Evolutionary conservation across 2,113 vertebrate species (phyloP), one percentile per base, ranked within the genome.

Genomic region (Riparia riparia): DNA sequence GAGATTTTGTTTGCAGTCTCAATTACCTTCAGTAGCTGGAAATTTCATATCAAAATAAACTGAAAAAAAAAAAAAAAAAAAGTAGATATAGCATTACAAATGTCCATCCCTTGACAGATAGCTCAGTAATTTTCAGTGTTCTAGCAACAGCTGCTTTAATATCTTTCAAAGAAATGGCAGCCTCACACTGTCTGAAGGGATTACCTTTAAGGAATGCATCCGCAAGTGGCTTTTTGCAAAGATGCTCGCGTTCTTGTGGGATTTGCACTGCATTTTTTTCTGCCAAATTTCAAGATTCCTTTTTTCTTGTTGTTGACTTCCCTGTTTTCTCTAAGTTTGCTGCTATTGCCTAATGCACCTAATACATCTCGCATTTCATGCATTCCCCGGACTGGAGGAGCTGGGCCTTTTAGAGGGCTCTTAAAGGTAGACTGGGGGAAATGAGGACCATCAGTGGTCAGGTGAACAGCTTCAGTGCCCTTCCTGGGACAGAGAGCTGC

Each of bases 1-100:
- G 82, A 90, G 85, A 90, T 96, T 93, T 80, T 93, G 93, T 93
- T 96, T 96, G 88, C 88, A 89, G 88, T 86, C 90, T 92, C 95
- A 90, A 90, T 96, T 95, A 86, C 85, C 60, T 83, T 65, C 88
- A 57, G 71, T n/a, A 90, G 85, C 74, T 86, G 39, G 76, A 68
- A 92, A 95, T 70, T 51, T 51, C 71, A 51, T 80, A 83, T 85
- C 54, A 47, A 88, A 94, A 92, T 77, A 83, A 95, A 78, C 82
- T 37, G 42, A 74, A 94, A 94, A 91, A n/a, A 90, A 60, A 57
- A 51, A 91, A 82, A 58, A 41, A 39, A 51, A 66, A 31, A 70
- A 58, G 15, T 3, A 74, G 66, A 77, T 78, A 44, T 5, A 82
- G 42, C 41, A 17, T 78, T 90, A 88, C 37, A 45, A 83, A 49